Evolutionary conservation across 2,797 vertebrate species (phyloP).

Genomic region (Leptatherina wallacei): DNA sequence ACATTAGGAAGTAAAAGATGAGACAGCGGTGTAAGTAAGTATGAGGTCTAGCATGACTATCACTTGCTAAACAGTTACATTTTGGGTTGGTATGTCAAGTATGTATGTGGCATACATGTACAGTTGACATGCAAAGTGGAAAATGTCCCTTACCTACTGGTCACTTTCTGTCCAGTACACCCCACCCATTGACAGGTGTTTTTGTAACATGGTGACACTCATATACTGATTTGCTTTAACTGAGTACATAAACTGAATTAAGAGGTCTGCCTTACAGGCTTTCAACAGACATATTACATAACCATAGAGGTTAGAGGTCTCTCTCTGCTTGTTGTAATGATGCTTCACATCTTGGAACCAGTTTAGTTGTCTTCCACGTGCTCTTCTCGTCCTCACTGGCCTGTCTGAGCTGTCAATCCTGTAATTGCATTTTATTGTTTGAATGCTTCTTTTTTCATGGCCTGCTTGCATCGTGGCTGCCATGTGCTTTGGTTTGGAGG

Average conservation of each 20-base stretch:
- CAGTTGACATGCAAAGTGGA: not conserved
- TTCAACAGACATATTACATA: not conserved
- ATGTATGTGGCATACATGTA: not conserved
- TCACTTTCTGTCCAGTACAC: not conserved
- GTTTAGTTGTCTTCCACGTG: constrained; percentile 14
- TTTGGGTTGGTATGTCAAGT: no score
- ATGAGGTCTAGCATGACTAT: not conserved
- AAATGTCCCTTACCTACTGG: not conserved
- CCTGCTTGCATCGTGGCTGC: constrained; percentile 9
- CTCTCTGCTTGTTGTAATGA: constrained; percentile 5
- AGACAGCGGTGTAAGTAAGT: not conserved
- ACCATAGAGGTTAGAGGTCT: not conserved
- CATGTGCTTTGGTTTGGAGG: constrained; percentile 40
- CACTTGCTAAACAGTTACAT: no score
- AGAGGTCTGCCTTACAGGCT: not conserved
- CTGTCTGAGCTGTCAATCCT: constrained; percentile 29
- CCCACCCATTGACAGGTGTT: not conserved
- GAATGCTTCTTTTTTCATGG: constrained; percentile 24
- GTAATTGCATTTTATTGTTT: constrained; percentile 49
- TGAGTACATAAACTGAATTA: not conserved
- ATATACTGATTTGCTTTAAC: not conserved
- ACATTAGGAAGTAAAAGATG: not conserved
- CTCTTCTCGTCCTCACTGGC: not conserved
- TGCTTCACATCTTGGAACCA: constrained; percentile 6
- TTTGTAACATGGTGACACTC: not conserved